These are phyloP conservation scores for Festucalex cinctus DNA, from an alignment of 2,113 vertebrate genomes.

Conservation along the genomic window DNA sequence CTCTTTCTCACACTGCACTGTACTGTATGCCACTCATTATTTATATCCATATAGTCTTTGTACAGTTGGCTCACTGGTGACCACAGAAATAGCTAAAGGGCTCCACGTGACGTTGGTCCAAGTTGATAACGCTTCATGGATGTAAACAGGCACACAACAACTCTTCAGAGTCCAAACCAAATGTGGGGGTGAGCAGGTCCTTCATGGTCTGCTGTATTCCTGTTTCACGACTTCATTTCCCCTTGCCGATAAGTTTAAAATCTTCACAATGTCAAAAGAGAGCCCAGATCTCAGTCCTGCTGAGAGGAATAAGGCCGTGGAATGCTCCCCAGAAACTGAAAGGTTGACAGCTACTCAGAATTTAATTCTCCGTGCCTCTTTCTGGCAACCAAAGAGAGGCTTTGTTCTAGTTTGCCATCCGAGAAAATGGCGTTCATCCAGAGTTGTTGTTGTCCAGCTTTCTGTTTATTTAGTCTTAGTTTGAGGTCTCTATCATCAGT, in stretches of 20 bases:
- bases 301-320: constrained; percentile 83
- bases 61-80: constrained; percentile 93
- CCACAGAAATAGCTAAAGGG: constrained; percentile 96
- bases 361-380: constrained; percentile 68
- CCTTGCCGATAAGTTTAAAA: constrained; percentile 48
- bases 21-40: constrained; percentile 4
- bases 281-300: constrained; percentile 90
- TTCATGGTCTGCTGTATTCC: constrained; percentile 48
- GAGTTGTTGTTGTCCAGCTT: constrained; percentile 54
- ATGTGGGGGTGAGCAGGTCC: constrained; percentile 28
- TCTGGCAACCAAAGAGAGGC: constrained; percentile 75
- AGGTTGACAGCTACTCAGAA: constrained; percentile 74
- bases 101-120: constrained; percentile 86
- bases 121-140: constrained; percentile 76
- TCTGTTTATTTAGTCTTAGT: constrained; percentile 65
- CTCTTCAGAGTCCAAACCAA: constrained; percentile 73
- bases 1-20: background rate
- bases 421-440: constrained; percentile 88
- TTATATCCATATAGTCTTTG: constrained; percentile 63
- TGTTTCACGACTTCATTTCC: constrained; percentile 23
- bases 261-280: constrained; percentile 38
- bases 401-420: constrained; percentile 81
- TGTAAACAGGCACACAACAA: constrained; percentile 99
- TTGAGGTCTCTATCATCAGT: constrained; percentile 61
- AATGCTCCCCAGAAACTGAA: constrained; percentile 73